Evolutionary conservation across 37 sponge, comb jelly and placozoan genomes (phyloP), one percentile per base, ranked within the genome.

Genomic region (Crambe crambe): DNA sequence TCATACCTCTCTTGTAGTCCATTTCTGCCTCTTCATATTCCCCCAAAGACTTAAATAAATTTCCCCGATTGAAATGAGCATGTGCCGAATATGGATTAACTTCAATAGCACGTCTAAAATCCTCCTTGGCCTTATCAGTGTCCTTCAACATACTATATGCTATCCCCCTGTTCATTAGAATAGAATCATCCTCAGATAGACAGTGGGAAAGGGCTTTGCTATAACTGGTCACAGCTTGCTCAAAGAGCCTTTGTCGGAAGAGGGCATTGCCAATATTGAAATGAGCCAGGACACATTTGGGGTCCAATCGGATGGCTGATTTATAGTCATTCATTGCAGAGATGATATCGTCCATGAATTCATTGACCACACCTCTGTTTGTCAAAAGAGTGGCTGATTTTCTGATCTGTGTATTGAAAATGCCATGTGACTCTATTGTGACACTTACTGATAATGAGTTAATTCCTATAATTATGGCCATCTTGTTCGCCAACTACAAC

Each of bases 201-300:
- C 47, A 75, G 39, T 31, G n/a, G 25, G 74, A 70, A 21, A 95
- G 60, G 27, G 89, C 92, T 10, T 51, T 80, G 39, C 70, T 75
- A 82, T 91, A 95, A 44, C 73, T 72, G 0, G 57, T 38, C 41
- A 82, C 27, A 65, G 90, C 83, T 68, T 85, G 90, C n/a, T 54
- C 37, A 56, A 84, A 81, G n/a, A 77, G 84, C 42, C 80, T 64
- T 42, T 91, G 91, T n/a, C 85, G 85, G 67, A 97, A 78, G 61
- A 86, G 56, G n/a, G 93, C n/a, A 74, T 90, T 98, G 15, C 96
- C 98, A 0, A 89, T 74, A 81, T 98, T 98, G 73, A 95, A 98
- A 61, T 88, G 90, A 27, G 96, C 96, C 37, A 98, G 85, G 32
- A 71, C 62, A 63, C 89, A 89, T 30, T 29, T 68, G 9, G 89